A percentile compares a stretch with the other conserved stretches of the same genome.
Conservation (phyloP, 23 tunicate species). For the Ciona savignyi region DNA sequence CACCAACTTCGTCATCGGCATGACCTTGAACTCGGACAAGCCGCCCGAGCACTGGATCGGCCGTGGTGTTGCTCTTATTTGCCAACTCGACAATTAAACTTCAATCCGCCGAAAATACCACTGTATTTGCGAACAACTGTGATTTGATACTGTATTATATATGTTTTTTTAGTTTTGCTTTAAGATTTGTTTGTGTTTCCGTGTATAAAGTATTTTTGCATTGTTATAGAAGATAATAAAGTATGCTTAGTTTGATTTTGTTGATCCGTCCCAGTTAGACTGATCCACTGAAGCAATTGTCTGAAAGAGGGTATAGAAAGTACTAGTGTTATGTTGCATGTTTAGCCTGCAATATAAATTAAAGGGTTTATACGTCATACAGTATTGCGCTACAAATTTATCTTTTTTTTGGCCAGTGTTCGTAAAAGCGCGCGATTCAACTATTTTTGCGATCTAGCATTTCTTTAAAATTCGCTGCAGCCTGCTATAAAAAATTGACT, state of each 20-base stretch:
- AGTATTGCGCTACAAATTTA: too few species aligned
- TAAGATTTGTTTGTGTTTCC: neutral
- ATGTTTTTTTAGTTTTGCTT: neutral
- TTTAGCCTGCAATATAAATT: too few species aligned
- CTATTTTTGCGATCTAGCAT: too few species aligned
- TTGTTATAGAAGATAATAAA: neutral
- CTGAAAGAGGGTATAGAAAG: too few species aligned
- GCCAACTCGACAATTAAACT: constrained; percentile 75
- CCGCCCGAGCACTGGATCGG: constrained; percentile 88
- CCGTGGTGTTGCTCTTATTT: constrained; percentile 87
- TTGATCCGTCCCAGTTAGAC: too few species aligned
- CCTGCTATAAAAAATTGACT: too few species aligned
- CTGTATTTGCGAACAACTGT: neutral
- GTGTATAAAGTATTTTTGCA: neutral
- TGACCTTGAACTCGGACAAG: constrained; percentile 78
- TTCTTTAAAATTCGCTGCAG: too few species aligned
- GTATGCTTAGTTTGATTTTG: neutral
- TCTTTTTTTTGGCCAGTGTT: too few species aligned
- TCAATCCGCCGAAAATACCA: neutral
- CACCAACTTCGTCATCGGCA: constrained; percentile 86
- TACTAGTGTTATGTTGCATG: too few species aligned
- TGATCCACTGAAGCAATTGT: too few species aligned
- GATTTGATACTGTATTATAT: neutral
- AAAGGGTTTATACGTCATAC: too few species aligned
- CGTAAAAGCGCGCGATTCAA: too few species aligned